A percentile compares a stretch with the other conserved stretches of the same genome.
Evolutionary conservation across 1,140 invertebrate species (phyloP).

Genomic region (Ostrea denselamellosa): DNA sequence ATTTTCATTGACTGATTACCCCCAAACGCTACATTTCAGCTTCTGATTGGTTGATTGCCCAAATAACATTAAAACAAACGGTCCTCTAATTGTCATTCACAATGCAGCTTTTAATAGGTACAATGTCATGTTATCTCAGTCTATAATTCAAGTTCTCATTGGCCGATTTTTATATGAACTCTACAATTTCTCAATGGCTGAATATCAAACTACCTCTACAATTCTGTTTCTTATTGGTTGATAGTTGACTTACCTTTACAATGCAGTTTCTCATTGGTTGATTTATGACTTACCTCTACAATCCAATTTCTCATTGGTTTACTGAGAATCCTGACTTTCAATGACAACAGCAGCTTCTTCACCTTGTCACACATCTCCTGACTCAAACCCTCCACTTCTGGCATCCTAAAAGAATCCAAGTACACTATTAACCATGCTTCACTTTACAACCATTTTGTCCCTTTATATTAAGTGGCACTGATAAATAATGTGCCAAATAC

Average conservation of each 20-base stretch:
- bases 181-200: neutral
- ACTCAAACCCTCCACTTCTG: constrained; percentile 60
- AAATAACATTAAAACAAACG: no score
- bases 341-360: constrained; percentile 88
- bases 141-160: no score
- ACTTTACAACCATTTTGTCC: no score
- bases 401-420: constrained; percentile 64
- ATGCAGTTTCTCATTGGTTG: neutral
- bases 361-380: constrained; percentile 77
- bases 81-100: no score
- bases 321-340: constrained; percentile 89
- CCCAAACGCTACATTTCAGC: no score
- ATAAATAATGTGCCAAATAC: no score
- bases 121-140: no score
- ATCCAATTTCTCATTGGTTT: constrained; percentile 90
- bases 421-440: neutral
- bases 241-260: neutral
- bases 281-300: constrained; percentile 82
- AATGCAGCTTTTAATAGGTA: no score
- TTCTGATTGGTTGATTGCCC: neutral
- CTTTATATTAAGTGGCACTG: no score
- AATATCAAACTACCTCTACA: neutral
- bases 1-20: neutral
- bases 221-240: neutral
- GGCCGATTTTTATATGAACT: neutral